These are phyloP conservation scores for Lasius fuliginosus DNA, from an alignment of 2,888 invertebrate species.

Conservation along the genomic window DNA sequence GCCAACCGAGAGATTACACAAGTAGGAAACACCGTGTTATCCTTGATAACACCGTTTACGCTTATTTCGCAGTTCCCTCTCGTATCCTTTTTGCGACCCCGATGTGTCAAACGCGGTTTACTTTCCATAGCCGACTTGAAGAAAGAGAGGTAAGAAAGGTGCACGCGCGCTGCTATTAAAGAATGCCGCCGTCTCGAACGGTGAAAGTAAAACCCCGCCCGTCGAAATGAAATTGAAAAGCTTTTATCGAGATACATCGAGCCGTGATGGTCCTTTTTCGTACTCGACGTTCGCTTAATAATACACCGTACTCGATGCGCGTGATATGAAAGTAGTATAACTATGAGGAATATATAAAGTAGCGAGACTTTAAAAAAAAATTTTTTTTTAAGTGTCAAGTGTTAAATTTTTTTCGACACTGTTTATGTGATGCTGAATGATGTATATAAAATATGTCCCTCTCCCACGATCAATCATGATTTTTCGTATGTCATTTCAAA, in stretches of 20 bases:
- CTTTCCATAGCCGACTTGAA: constrained; percentile 35
- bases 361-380: background rate
- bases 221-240: constrained; percentile 51
- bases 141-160: constrained; percentile 39
- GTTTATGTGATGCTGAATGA: background rate
- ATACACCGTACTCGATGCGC: background rate
- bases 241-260: constrained; percentile 25
- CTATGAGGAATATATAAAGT: background rate
- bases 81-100: constrained; percentile 56
- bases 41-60: constrained; percentile 37
- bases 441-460: background rate
- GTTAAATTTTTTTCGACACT: background rate
- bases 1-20: constrained; percentile 9
- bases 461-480: background rate
- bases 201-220: constrained; percentile 71
- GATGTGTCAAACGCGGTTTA: constrained; percentile 54
- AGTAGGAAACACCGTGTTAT: constrained; percentile 37
- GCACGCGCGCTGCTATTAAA: background rate
- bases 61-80: constrained; percentile 23
- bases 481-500: too few species aligned
- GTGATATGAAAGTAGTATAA: background rate
- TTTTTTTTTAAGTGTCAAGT: background rate
- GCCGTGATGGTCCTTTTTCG: constrained; percentile 11
- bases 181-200: constrained; percentile 51
- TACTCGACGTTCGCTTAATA: background rate